Evolutionary conservation across 2,888 invertebrate species (phyloP), one percentile per base, ranked within the genome.

Genomic region (Drosophila algonquin): DNA sequence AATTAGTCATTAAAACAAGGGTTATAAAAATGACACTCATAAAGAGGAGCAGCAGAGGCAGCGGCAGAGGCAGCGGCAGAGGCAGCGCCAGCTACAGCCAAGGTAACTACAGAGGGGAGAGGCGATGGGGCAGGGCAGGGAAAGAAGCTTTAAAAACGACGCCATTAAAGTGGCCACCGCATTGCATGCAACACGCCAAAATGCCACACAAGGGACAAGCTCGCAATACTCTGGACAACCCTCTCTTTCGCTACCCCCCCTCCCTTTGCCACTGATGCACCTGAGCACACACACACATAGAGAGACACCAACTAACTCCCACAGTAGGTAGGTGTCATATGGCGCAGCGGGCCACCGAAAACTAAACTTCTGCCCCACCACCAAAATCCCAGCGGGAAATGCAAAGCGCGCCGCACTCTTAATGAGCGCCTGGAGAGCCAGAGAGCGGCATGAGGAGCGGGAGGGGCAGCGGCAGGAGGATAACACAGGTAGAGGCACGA

Each of bases 311-410:
- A 24, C 24, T 5, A 7, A 10, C 32, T 32, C 35, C 47, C 62
- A 60, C 27, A 35, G 12, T 1, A 32, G 46, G 2, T 50, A 86
- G 87, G 89, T 88, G 89, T 89, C 87, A 89, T 81, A 75, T 81
- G 79, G 75, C 83, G 71, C 87, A 80, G 84, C 87, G 89, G 89
- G 80, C 80, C 55, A 74, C 71, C 71, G 70, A 69, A 75, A 81
- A 79, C 81, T 70, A 67, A 62, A 73, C 71, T 73, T 30, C 53
- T 30, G 58, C 56, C 63, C 58, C 58, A 35, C 35, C 62, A 63
- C 60, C 63, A 70, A 77, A 79, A 78, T 88, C 89, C 89, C 88
- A 89, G 89, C 82, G 89, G 89, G 87, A 77, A 77, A 77, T 76
- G 75, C 83, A 86, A 84, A 81, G 76, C 80, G 81, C 80, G 82